A percentile compares a stretch with the other conserved stretches of the same genome.
Evolutionary conservation across 2,113 vertebrate genomes (phyloP).

Genomic region (Corythoichthys haematopterus): DNA sequence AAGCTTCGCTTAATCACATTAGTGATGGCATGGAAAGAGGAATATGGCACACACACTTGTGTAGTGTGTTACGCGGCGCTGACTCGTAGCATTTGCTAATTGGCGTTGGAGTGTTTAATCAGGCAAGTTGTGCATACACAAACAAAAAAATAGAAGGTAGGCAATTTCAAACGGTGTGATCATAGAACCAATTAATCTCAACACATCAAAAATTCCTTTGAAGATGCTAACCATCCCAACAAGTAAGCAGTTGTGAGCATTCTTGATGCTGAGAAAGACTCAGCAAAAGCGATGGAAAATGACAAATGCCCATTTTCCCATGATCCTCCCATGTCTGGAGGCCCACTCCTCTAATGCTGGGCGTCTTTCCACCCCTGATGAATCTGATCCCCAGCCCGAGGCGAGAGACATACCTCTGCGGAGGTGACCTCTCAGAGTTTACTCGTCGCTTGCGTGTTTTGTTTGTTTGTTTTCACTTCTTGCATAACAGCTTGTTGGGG

Average conservation of each 20-base stretch:
- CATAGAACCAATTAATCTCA: too few species aligned
- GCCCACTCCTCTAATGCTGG: conserved; percentile 25
- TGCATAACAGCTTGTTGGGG: conserved; percentile 24
- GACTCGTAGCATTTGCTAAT: background rate
- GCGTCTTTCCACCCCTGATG: conserved; percentile 47
- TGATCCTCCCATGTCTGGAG: conserved; percentile 35
- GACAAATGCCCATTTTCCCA: conserved; percentile 23
- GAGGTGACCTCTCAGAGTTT: conserved; percentile 44
- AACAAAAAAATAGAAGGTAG: background rate
- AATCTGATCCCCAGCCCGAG: conserved; percentile 41
- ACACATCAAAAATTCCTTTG: too few species aligned
- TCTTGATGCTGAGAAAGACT: background rate
- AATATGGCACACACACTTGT: conserved; percentile 21
- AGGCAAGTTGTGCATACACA: background rate
- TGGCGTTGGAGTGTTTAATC: background rate
- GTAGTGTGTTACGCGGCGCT: background rate
- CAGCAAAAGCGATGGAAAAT: conserved; percentile 18
- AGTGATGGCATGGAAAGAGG: conserved; percentile 41
- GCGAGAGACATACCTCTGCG: conserved; percentile 38
- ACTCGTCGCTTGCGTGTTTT: conserved; percentile 4
- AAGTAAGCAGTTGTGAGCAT: background rate
- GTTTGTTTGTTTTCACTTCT: conserved; percentile 36
- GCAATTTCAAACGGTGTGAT: background rate
- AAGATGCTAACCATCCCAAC: too few species aligned
- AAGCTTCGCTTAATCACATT: conserved; percentile 66